Conservation (phyloP, 2,888 invertebrate species). For the Hirtodrosophila trivittata region DNA sequence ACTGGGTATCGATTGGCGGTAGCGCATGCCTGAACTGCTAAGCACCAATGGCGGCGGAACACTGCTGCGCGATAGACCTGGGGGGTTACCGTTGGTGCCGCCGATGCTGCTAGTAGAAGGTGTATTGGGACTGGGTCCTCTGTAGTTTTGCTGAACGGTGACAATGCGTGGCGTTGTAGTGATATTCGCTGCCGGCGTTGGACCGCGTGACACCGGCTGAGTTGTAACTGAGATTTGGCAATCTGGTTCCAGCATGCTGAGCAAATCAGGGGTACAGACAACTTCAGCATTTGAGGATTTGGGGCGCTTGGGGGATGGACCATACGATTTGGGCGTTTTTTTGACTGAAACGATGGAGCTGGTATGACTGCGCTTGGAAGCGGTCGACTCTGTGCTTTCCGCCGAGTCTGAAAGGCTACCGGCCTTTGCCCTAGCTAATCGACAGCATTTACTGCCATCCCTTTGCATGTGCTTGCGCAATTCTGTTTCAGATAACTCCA, state of each 20-base stretch:
- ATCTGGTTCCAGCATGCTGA: conserved; percentile 83
- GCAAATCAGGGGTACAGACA: conserved; percentile 87
- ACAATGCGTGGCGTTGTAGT: conserved; percentile 65
- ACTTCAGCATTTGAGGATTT: conserved; percentile 84
- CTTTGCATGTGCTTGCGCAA: conserved; percentile 66
- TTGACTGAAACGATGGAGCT: conserved; percentile 53
- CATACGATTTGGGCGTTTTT: conserved; percentile 46
- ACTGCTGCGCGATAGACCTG: conserved; percentile 40
- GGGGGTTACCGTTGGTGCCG: conserved; percentile 15
- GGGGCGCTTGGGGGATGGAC: conserved; percentile 57
- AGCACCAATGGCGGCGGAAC: conserved; percentile 80
- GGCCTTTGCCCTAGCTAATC: conserved; percentile 74
- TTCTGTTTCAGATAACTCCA: conserved; percentile 75
- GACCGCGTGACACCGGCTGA: conserved; percentile 50
- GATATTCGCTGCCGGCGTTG: conserved; percentile 17
- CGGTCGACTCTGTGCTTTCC: conserved; percentile 78
- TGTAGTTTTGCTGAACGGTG: conserved; percentile 66
- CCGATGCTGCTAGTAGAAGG: conserved; percentile 11
- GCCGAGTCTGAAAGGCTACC: conserved; percentile 78
- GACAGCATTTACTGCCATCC: conserved; percentile 81
- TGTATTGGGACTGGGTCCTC: conserved; percentile 34
- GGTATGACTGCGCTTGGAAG: conserved; percentile 71
- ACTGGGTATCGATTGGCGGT: conserved; percentile 64
- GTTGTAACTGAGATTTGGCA: conserved; percentile 80
- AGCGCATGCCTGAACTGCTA: conserved; percentile 75